Conservation (phyloP, 35 echinoderm and acorn worm species). For the Patiria miniata region DNA sequence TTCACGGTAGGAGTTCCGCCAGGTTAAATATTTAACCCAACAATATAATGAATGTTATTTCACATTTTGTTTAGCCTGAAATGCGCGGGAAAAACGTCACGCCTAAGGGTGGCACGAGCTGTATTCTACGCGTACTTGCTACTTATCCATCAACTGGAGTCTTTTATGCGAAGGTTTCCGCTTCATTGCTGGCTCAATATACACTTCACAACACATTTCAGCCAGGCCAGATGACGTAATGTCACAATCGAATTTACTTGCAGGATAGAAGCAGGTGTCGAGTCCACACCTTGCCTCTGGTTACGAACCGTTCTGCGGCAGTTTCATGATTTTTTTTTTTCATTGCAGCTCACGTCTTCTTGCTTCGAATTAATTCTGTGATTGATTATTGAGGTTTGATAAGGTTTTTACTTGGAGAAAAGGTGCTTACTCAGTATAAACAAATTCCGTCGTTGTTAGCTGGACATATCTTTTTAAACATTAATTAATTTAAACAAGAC, state of each 20-base stretch:
- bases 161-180: slow-evolving; percentile 2
- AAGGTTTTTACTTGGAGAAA: too few species aligned
- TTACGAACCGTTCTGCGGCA: neutral
- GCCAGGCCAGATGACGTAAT: slow-evolving; percentile 19
- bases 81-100: neutral
- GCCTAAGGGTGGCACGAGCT: slow-evolving; percentile 4
- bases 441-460: too few species aligned
- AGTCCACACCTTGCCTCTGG: neutral
- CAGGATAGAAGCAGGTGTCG: slow-evolving; percentile 18
- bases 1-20: too few species aligned
- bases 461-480: too few species aligned
- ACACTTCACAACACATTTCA: slow-evolving; percentile 17
- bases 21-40: too few species aligned
- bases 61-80: too few species aligned
- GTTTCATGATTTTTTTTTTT: neutral
- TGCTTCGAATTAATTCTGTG: too few species aligned
- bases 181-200: neutral
- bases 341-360: too few species aligned
- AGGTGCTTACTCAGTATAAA: too few species aligned
- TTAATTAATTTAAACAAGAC: too few species aligned
- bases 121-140: neutral
- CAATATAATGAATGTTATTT: too few species aligned
- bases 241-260: slow-evolving; percentile 29
- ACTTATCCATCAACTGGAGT: slow-evolving; percentile 1
- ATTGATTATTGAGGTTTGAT: too few species aligned